These are phyloP conservation scores for Drosophila asahinai DNA, from an alignment of 1,140 invertebrate genomes.

Conservation along the genomic window DNA sequence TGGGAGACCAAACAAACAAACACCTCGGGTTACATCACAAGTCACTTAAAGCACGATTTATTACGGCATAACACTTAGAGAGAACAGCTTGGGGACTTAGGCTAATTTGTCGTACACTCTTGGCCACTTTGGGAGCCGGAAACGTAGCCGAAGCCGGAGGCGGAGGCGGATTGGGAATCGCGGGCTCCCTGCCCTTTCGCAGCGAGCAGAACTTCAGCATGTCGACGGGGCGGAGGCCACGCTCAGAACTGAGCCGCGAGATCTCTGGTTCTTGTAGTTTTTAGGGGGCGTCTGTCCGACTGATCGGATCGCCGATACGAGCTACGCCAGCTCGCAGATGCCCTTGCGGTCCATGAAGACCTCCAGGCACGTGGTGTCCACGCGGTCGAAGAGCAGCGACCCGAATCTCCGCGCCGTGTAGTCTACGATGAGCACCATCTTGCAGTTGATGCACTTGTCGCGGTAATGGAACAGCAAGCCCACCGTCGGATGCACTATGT, in stretches of 20 bases:
- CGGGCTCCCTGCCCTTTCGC: slow-evolving; percentile 41
- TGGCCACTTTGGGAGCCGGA: slow-evolving; percentile 62
- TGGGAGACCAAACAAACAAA: slow-evolving; percentile 10
- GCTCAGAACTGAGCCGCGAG: slow-evolving; percentile 33
- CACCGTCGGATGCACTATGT: slow-evolving; percentile 69
- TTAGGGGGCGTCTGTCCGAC: slow-evolving; percentile 36
- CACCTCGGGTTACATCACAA: slow-evolving; percentile 48
- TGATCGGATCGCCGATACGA: slow-evolving; percentile 36
- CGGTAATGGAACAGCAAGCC: slow-evolving; percentile 81
- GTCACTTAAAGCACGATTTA: slow-evolving; percentile 69
- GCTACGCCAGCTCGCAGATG: slow-evolving; percentile 72
- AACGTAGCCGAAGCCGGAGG: slow-evolving; percentile 3
- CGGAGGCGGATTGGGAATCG: slow-evolving; percentile 12
- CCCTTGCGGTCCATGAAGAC: slow-evolving; percentile 76
- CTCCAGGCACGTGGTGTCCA: slow-evolving; percentile 82
- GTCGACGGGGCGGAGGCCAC: slow-evolving; percentile 34
- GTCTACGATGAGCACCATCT: slow-evolving; percentile 85
- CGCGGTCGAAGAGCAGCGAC: slow-evolving; percentile 81
- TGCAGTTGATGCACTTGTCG: slow-evolving; percentile 85
- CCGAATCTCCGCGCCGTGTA: slow-evolving; percentile 85
- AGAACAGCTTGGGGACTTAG: slow-evolving; percentile 38
- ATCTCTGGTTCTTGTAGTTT: slow-evolving; percentile 41
- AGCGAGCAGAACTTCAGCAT: slow-evolving; percentile 78
- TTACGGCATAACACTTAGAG: slow-evolving; percentile 58
- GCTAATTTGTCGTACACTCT: slow-evolving; percentile 69